phyloP scores from a whole-genome alignment of 2,888 invertebrate genomes.

The Lysandra bellargus region DNA sequence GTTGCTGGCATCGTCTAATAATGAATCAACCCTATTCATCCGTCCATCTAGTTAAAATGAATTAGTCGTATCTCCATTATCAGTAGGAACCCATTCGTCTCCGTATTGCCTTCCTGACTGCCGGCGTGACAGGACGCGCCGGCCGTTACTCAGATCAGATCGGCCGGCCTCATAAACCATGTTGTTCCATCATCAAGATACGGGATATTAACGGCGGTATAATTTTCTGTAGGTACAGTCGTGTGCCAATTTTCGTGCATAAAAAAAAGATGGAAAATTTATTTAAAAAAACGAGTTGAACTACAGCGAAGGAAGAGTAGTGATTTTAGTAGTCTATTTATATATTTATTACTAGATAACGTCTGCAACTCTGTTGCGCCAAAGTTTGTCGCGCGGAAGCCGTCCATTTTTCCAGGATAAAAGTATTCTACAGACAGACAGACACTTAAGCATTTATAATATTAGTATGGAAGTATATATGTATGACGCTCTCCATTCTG shows the following conservation, averaged over 20 bases:
- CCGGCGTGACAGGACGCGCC: conserved; percentile 71
- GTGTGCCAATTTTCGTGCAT: background rate
- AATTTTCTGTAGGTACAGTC: background rate
- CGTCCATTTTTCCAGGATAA: too few species aligned
- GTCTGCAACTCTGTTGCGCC: too few species aligned
- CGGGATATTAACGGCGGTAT: conserved; percentile 28
- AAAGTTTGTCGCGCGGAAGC: too few species aligned
- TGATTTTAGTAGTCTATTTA: too few species aligned
- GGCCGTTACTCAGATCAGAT: conserved; percentile 74
- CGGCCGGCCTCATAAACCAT: conserved; percentile 51
- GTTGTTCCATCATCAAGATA: conserved; percentile 37
- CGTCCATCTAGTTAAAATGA: conserved; percentile 19
- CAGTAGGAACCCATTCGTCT: conserved; percentile 25
- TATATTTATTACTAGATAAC: too few species aligned
- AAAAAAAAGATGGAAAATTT: background rate
- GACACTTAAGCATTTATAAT: too few species aligned
- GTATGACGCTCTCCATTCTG: too few species aligned
- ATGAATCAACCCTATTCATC: background rate
- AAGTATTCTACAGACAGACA: too few species aligned
- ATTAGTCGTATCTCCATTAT: conserved; percentile 10
- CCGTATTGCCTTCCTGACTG: conserved; percentile 46
- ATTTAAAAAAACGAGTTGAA: background rate
- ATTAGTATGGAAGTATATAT: too few species aligned
- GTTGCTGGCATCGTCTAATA: background rate
- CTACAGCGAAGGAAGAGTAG: background rate